These are phyloP conservation scores for Diadophis punctatus DNA, from an alignment of 2,113 vertebrate species.

Conservation along the genomic window DNA sequence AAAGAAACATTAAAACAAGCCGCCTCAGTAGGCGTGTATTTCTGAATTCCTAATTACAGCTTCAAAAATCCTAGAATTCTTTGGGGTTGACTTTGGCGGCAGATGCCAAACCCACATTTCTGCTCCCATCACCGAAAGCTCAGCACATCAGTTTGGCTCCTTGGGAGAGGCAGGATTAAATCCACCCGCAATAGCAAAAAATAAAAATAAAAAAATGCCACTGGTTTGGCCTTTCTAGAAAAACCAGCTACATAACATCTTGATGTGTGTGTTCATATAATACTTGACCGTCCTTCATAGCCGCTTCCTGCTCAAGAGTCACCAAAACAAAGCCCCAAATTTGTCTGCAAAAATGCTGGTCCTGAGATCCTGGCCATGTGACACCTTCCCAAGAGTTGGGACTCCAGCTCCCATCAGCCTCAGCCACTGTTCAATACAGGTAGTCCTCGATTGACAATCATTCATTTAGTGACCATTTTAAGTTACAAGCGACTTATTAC, in stretches of 20 bases:
- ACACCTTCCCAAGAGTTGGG: neutral
- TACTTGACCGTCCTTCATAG: neutral
- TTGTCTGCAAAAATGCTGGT: neutral
- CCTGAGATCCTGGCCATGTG: too few species aligned
- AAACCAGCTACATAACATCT: neutral
- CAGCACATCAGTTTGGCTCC: neutral
- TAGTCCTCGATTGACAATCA: too few species aligned
- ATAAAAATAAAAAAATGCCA: too few species aligned
- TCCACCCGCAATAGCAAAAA: neutral
- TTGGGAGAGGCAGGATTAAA: neutral
- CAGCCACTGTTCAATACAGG: neutral
- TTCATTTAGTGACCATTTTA: too few species aligned
- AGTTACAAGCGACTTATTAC: too few species aligned
- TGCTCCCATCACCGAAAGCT: neutral
- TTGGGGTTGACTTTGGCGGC: neutral
- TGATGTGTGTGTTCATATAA: neutral
- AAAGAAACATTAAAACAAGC: neutral
- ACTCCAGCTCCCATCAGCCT: neutral
- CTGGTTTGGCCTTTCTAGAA: neutral
- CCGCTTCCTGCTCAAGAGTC: neutral
- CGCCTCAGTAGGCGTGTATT: neutral
- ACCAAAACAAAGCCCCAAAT: neutral
- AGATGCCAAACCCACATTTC: neutral
- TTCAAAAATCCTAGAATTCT: neutral
- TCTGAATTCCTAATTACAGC: neutral